Base-by-base conservation (phyloP, 1,140 invertebrate species). In the Drosophila pruinosa region DNA sequence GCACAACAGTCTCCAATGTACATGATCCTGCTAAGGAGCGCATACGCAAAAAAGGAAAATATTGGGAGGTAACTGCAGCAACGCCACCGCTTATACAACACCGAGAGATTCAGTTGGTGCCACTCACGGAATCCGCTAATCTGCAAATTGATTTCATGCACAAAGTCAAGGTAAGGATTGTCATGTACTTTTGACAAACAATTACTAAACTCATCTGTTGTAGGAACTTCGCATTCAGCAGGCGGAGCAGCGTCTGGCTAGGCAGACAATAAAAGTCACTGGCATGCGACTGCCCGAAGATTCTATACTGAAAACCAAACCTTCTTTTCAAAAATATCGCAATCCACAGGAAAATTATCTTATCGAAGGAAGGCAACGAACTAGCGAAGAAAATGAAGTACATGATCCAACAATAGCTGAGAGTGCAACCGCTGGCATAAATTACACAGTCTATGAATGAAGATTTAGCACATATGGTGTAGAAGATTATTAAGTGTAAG, bases 21-120 rank as follows among this genome's bases (percentile, higher is more conserved):
- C 94, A 95, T 63, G 93, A 94, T 89, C 93, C 93, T 21, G 91
- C 91, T 62, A 95, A 94, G 75, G 94, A 95, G 86, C 93, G 93
- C 53, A 47, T 89, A 4, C 92, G 93, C 52, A 94, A 93, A 62
- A 93, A 92, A 21, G 79, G 78, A 47, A 94, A 94, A 89, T 75
- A 94, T 78, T 95, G 95, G 94, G 95, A 95, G 90, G 90, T 94
- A 2, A 95, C 94, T 2, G 94, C 95, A 31, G 95, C 95, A 10
- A 95, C 95, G n/a, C 95, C 93, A 10, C 93, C 93, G 4, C 92
- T 92, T 0, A 92, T 92, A 28, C 78, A 79, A 34, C 74, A 91
- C 54, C 76, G 72, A 15, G 85, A 72, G 12, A 62, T 75, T 8
- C 82, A 91, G 56, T 14, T 90, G 31, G 63, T 91, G n/a, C 74